phyloP scores from a whole-genome alignment of 2,888 invertebrate species.

The Aleiodes testaceus region DNA sequence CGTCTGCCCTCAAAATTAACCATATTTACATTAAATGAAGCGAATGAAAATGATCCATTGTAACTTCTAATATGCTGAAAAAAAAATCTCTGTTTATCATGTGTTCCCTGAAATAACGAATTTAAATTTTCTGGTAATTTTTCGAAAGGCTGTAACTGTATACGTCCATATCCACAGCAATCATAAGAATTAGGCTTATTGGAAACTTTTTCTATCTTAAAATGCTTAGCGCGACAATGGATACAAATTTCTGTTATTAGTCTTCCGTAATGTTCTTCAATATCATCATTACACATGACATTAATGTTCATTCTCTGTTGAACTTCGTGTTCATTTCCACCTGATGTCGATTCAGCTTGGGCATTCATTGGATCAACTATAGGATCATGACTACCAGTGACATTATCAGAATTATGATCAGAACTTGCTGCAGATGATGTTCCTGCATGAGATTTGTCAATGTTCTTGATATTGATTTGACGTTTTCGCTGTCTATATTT shows the following conservation, averaged over 20 bases:
- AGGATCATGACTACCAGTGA: not conserved
- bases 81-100: constrained; percentile 19
- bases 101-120: not conserved
- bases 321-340: not conserved
- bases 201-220: not conserved
- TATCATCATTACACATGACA: not conserved
- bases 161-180: not conserved
- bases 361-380: too few relatives aligned
- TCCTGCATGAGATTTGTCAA: not conserved
- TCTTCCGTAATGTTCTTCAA: not conserved
- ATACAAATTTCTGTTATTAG: not conserved
- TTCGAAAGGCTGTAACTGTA: not conserved
- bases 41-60: constrained; percentile 44
- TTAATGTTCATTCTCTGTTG: not conserved
- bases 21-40: constrained; percentile 48
- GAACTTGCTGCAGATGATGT: not conserved
- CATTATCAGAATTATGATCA: not conserved
- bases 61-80: constrained; percentile 43
- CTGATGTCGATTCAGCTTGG: too few relatives aligned
- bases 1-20: constrained; percentile 41
- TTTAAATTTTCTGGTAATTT: not conserved
- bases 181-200: not conserved
- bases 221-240: not conserved
- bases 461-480: not conserved
- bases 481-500: not conserved